Conservation (phyloP, 2,797 vertebrate species). For the Tympanoctomys barrerae region DNA sequence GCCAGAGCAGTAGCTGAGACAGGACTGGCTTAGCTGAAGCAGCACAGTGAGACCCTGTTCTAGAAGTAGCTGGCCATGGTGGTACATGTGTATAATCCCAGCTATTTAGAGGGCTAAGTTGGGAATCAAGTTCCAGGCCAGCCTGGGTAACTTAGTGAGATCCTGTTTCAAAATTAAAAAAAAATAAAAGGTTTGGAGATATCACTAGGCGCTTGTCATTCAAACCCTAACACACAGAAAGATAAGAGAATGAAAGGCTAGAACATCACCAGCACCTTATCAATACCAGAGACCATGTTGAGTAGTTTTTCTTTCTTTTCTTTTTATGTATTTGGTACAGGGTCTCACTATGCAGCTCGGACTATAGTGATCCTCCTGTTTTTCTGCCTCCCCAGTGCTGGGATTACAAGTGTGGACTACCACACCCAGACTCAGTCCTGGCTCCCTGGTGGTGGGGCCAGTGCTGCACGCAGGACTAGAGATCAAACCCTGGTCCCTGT, state of each 20-base stretch:
- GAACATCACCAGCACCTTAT: background rate
- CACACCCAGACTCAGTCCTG: too few relatives aligned
- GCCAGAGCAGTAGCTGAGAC: background rate
- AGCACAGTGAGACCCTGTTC: background rate
- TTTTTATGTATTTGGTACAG: too few relatives aligned
- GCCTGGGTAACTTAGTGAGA: background rate
- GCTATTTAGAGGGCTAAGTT: background rate
- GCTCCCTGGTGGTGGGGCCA: too few relatives aligned
- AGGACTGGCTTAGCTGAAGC: background rate
- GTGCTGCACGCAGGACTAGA: too few relatives aligned
- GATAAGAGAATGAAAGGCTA: conserved; percentile 42
- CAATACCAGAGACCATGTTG: background rate
- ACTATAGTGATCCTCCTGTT: too few relatives aligned
- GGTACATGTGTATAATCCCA: background rate
- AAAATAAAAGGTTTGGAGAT: background rate
- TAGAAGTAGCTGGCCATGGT: background rate
- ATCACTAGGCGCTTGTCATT: background rate
- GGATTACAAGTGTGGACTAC: too few relatives aligned
- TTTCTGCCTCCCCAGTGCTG: too few relatives aligned
- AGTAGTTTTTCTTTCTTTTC: too few relatives aligned
- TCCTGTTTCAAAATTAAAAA: background rate
- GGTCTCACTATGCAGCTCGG: too few relatives aligned
- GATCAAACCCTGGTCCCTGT: too few relatives aligned
- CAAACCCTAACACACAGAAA: background rate
- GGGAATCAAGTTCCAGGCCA: background rate